Conservation (phyloP, 1,140 invertebrate genomes). For the Apis dorsata region DNA sequence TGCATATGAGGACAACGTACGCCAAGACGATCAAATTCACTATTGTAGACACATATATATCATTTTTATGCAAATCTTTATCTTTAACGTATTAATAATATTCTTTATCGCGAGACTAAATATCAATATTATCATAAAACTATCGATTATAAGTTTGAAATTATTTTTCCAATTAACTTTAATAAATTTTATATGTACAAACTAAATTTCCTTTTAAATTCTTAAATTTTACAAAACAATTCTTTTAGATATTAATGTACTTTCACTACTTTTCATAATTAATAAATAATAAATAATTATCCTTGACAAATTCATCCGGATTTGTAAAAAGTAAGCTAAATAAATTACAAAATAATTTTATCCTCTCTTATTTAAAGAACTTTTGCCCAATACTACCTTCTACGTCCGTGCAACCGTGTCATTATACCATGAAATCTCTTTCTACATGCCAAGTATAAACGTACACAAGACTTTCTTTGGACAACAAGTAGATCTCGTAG, state of each 20-base stretch:
- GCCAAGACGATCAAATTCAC: not conserved
- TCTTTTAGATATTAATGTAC: too few relatives aligned
- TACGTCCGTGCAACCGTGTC: not conserved
- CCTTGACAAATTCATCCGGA: too few relatives aligned
- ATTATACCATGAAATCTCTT: too few relatives aligned
- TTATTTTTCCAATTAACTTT: too few relatives aligned
- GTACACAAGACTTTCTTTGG: constrained; percentile 32
- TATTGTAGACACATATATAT: not conserved
- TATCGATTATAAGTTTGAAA: too few relatives aligned
- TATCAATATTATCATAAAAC: too few relatives aligned
- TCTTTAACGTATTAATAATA: not conserved
- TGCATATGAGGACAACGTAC: not conserved
- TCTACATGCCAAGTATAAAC: not conserved
- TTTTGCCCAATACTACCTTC: not conserved
- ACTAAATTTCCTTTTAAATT: too few relatives aligned
- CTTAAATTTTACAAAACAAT: too few relatives aligned
- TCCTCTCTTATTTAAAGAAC: not conserved
- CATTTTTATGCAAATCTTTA: not conserved
- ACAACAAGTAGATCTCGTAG: constrained; percentile 9
- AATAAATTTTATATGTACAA: too few relatives aligned
- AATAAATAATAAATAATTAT: too few relatives aligned
- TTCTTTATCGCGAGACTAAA: not conserved
- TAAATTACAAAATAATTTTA: not conserved
- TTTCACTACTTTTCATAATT: too few relatives aligned
- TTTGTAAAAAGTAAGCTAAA: too few relatives aligned